A percentile compares a stretch with the other conserved stretches of the same genome.
Evolutionary conservation across 1,140 invertebrate genomes (phyloP).

Genomic region (Aphelenchoides avenae): DNA sequence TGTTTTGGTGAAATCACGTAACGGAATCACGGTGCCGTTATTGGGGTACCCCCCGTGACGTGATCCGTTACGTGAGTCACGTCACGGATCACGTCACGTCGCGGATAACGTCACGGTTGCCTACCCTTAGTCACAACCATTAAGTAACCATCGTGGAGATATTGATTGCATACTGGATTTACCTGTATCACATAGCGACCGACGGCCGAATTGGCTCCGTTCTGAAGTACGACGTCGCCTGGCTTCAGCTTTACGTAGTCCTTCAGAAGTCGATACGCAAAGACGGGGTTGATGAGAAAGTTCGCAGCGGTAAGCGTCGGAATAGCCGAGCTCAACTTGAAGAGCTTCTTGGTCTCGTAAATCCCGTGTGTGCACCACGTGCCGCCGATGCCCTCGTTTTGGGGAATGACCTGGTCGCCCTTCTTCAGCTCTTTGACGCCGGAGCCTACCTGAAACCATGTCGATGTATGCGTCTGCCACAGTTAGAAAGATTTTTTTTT

Average conservation of each 20-base stretch:
- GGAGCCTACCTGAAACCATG: conserved; percentile 47
- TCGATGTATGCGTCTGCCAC: background rate
- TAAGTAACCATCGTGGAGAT: too few relatives aligned
- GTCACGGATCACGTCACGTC: too few relatives aligned
- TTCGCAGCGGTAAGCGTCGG: conserved; percentile 71
- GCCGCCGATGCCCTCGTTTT: conserved; percentile 45
- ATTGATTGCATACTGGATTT: too few relatives aligned
- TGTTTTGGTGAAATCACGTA: too few relatives aligned
- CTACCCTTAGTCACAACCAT: too few relatives aligned
- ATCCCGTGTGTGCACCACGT: conserved; percentile 48
- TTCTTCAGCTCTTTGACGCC: conserved; percentile 29
- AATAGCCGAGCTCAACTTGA: conserved; percentile 24
- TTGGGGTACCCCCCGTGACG: too few relatives aligned
- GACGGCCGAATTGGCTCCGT: conserved; percentile 92
- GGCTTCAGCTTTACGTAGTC: conserved; percentile 77
- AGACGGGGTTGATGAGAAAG: conserved; percentile 83
- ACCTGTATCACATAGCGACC: conserved; percentile 77
- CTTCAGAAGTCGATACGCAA: conserved; percentile 81
- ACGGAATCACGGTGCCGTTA: too few relatives aligned
- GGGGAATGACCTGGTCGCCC: conserved; percentile 53
- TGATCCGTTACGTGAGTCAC: too few relatives aligned
- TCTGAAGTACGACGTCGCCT: conserved; percentile 85
- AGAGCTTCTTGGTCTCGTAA: conserved; percentile 35
- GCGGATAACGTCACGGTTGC: too few relatives aligned
- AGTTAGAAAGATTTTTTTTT: background rate